phyloP scores from a whole-genome alignment of 2,797 vertebrate genomes.

The Anomalospiza imberbis region DNA sequence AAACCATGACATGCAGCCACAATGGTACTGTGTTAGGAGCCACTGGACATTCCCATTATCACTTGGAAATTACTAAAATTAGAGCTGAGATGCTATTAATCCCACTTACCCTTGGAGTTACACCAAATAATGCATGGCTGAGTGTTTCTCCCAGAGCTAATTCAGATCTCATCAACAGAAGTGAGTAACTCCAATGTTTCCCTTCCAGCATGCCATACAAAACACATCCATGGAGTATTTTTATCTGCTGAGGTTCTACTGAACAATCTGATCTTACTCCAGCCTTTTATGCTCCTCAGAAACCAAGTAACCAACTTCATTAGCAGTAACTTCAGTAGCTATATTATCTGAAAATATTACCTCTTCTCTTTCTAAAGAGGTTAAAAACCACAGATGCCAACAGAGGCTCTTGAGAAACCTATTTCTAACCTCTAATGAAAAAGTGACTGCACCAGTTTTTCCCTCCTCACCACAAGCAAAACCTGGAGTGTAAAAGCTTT shows the following conservation, averaged over 20 bases:
- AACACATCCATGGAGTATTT: not conserved
- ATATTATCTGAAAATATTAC: not conserved
- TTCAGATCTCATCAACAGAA: not conserved
- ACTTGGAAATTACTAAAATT: not conserved
- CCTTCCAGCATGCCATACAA: not conserved
- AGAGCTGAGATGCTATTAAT: not conserved
- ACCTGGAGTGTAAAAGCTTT: not conserved
- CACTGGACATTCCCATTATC: not conserved
- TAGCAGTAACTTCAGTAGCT: not conserved
- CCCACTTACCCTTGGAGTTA: not conserved
- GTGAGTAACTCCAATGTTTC: not conserved
- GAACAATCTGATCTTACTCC: not conserved
- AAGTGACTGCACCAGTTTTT: not conserved
- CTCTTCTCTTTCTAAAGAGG: not conserved
- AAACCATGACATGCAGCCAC: too few species aligned
- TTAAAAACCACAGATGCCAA: slow-evolving; percentile 27
- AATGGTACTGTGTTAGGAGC: not conserved
- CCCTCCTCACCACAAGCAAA: not conserved
- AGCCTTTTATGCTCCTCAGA: not conserved
- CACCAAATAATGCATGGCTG: not conserved
- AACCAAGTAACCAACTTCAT: not conserved
- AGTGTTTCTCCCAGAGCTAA: not conserved
- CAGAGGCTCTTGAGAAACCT: not conserved
- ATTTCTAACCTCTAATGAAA: not conserved
- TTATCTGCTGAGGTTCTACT: not conserved